phyloP scores from a whole-genome alignment of 30 jellyfish, hydroid and myxozoan genomes.

The Turritopsis dohrnii region DNA sequence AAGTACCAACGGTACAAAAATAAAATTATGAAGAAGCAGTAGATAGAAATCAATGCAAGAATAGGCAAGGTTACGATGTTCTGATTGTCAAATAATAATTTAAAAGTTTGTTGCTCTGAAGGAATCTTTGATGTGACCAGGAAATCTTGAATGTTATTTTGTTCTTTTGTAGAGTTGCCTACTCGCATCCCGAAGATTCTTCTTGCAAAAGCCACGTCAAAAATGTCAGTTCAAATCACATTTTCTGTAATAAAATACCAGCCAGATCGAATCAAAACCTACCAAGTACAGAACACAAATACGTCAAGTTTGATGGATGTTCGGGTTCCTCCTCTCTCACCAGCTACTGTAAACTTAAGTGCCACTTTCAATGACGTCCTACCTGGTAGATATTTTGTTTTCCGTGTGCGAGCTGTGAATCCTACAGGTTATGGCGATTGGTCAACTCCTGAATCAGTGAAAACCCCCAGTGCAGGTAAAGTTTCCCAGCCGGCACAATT shows the following conservation, averaged over 20 bases:
- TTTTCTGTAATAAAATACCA: neutral
- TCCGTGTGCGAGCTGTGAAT: neutral
- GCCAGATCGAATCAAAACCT: neutral
- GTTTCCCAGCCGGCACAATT: too few species aligned
- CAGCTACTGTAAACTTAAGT: neutral
- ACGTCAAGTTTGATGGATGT: neutral
- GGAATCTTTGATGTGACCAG: neutral
- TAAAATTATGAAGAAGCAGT: neutral
- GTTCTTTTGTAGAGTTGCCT: neutral
- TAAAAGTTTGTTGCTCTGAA: neutral
- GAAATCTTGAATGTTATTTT: neutral
- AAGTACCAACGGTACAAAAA: neutral
- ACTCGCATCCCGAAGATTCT: neutral
- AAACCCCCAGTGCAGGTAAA: conserved; percentile 1
- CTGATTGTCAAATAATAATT: too few species aligned
- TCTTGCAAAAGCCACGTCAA: neutral
- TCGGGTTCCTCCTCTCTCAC: neutral
- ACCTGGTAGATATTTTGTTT: neutral
- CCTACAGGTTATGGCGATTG: neutral
- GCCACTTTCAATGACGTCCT: neutral
- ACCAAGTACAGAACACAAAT: neutral
- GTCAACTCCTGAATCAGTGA: neutral
- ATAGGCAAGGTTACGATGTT: too few species aligned
- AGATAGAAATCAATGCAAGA: neutral
- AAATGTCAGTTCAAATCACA: neutral